A percentile compares a stretch with the other conserved stretches of the same genome.
Conservation (phyloP, 2,888 invertebrate species). For the Sarcophaga rosellei region DNA sequence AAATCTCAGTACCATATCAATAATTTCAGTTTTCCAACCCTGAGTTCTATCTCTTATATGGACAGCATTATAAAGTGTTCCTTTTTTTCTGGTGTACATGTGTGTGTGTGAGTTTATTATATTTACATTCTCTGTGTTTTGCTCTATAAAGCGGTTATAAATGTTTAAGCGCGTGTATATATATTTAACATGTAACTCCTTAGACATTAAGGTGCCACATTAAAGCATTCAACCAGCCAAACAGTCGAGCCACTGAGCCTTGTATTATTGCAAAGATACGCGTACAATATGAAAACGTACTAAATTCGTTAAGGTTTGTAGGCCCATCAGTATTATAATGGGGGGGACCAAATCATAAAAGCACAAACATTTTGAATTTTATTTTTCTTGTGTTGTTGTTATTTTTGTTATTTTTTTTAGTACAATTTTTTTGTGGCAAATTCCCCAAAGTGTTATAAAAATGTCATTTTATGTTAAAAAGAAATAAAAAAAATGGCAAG, state of each 20-base stretch:
- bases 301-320: slow-evolving; percentile 51
- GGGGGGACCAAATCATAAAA: not conserved
- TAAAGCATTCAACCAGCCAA: slow-evolving; percentile 19
- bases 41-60: too few relatives aligned
- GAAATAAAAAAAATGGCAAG: not conserved
- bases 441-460: slow-evolving; percentile 63
- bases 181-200: slow-evolving; percentile 35
- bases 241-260: not conserved
- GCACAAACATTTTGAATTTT: not conserved
- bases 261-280: slow-evolving; percentile 38
- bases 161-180: not conserved
- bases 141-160: not conserved
- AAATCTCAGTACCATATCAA: too few relatives aligned
- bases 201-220: slow-evolving; percentile 58
- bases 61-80: too few relatives aligned
- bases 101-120: not conserved
- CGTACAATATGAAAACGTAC: not conserved
- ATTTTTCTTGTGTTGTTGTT: not conserved
- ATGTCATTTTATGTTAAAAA: slow-evolving; percentile 57
- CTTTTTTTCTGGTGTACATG: too few relatives aligned
- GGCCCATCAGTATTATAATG: slow-evolving; percentile 13
- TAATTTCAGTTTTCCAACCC: too few relatives aligned
- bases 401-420: not conserved
- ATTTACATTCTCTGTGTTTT: not conserved
- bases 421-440: slow-evolving; percentile 18